Conservation (phyloP, 2,113 vertebrate genomes). For the Erythrolamprus reginae region DNA sequence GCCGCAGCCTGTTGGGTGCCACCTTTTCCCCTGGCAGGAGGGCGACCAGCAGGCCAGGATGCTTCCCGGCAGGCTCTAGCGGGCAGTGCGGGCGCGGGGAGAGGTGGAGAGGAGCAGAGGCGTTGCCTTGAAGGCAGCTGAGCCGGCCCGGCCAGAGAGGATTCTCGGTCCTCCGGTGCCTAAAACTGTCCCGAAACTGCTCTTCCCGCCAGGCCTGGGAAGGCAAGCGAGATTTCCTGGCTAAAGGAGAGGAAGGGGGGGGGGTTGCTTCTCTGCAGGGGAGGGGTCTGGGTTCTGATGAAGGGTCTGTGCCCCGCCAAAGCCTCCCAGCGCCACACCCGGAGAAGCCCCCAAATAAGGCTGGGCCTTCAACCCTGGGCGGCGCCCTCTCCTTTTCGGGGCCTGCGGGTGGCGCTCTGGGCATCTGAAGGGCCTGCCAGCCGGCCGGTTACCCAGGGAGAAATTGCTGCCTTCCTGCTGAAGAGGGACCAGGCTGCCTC, state of each 20-base stretch:
- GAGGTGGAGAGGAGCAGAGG: no score
- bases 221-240: neutral
- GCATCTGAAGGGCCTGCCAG: neutral
- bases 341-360: neutral
- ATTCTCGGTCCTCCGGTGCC: neutral
- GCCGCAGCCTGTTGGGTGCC: neutral
- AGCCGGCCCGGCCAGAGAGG: neutral
- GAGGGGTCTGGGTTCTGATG: neutral
- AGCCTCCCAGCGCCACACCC: neutral
- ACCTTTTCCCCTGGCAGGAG: neutral
- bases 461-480: slow-evolving; percentile 37
- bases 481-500: slow-evolving; percentile 66
- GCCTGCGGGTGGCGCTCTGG: slow-evolving; percentile 18
- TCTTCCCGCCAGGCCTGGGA: neutral
- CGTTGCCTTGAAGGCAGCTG: neutral
- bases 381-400: neutral
- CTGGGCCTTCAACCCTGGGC: neutral
- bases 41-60: neutral
- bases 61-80: neutral
- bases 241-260: neutral
- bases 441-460: neutral
- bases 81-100: no score
- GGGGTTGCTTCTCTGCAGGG: neutral
- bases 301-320: neutral
- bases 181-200: neutral